phyloP scores from a whole-genome alignment of 1,140 invertebrate genomes.

The Maniola jurtina region DNA sequence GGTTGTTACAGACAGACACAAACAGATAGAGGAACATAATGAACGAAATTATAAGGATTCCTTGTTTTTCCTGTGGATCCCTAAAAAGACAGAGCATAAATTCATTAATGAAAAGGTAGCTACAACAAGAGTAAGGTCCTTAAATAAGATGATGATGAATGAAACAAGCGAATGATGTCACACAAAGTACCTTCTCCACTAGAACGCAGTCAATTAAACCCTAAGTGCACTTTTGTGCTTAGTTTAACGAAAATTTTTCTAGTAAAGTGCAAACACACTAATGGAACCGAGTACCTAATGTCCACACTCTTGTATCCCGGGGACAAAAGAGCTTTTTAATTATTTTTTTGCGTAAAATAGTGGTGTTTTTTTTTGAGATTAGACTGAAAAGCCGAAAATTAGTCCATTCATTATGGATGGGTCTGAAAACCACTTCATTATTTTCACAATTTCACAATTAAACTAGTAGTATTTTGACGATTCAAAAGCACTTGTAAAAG shows the following conservation, averaged over 20 bases:
- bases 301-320: neutral
- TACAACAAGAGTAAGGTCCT: no score
- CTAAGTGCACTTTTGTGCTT: constrained; percentile 4
- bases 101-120: no score
- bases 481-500: no score
- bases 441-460: no score
- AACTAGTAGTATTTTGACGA: no score
- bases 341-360: neutral
- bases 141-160: neutral
- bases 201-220: neutral
- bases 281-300: neutral
- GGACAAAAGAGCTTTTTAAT: neutral
- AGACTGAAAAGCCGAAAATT: neutral
- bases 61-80: no score
- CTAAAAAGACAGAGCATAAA: no score
- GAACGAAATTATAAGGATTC: no score
- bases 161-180: neutral
- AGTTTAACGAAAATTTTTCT: neutral
- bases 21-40: no score
- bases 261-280: constrained; percentile 8
- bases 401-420: neutral
- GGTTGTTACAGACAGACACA: no score
- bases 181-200: neutral
- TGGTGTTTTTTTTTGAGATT: neutral
- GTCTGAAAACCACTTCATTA: no score